A percentile compares a stretch with the other conserved stretches of the same genome.
These are phyloP conservation scores for Corella eumyota DNA, from an alignment of 23 tunicate genomes.

Conservation along the genomic window DNA sequence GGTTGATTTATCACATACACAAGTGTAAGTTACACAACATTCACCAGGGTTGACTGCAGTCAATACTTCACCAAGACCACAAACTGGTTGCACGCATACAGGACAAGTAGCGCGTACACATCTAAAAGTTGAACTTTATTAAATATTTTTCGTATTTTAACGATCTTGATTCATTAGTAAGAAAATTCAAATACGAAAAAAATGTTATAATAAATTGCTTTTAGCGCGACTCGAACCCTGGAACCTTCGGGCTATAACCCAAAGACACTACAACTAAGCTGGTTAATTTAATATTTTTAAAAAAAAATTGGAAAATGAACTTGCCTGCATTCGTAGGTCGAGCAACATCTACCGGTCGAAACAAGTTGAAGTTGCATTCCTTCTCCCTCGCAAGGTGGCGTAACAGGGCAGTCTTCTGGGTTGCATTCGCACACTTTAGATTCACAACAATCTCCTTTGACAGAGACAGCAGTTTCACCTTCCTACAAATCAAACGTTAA, in stretches of 20 bases:
- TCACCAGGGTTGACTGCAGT: slow-evolving; percentile 40
- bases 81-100: slow-evolving; percentile 14
- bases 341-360: slow-evolving; percentile 59
- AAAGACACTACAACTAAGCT: no score
- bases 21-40: slow-evolving; percentile 70
- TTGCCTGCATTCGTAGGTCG: slow-evolving; percentile 86
- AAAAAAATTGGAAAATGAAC: no score
- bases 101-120: slow-evolving; percentile 73
- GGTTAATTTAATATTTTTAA: no score
- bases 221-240: no score
- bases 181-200: no score
- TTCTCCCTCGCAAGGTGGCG: slow-evolving; percentile 42
- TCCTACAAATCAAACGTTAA: slow-evolving; percentile 42
- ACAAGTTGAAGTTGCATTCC: slow-evolving; percentile 47
- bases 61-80: slow-evolving; percentile 53
- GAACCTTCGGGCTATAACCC: no score
- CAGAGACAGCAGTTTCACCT: slow-evolving; percentile 50
- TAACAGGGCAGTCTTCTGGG: slow-evolving; percentile 52
- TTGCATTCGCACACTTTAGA: slow-evolving; percentile 67
- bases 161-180: not conserved
- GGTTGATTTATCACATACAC: slow-evolving; percentile 66
- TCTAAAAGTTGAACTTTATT: slow-evolving; percentile 14
- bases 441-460: slow-evolving; percentile 53
- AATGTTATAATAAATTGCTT: no score
- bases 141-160: no score